Base-by-base conservation (phyloP, 1,140 invertebrate genomes). In the Penaeus japonicus region DNA sequence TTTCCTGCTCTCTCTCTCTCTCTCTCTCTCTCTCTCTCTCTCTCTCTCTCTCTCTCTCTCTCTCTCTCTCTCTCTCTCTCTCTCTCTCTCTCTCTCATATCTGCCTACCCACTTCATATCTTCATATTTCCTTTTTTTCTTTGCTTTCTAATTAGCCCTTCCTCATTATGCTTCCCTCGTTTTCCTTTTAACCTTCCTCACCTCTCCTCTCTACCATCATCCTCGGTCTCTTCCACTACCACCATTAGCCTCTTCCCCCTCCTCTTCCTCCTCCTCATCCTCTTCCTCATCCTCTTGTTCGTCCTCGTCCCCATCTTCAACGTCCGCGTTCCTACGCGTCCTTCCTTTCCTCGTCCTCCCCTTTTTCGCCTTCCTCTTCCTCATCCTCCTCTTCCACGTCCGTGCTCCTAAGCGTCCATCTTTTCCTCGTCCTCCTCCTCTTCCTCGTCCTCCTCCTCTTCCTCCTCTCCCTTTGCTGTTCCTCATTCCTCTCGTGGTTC, bases 31-130 rank as follows among this genome's bases (percentile, higher is more conserved):
- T 39, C 39, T 39, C 4, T 4, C 39, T 39, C 39, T 39, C 39
- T 39, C 39, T 39, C 39, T 77, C 1, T 77, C 75, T 77, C 75
- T 77, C 17, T 77, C 3, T 77, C 82, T 84, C 54, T 84, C 82
- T 84, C 80, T 82, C 32, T 82, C 80, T 82, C n/a, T 82, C 1
- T 82, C 80, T 82, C 80, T 82, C 62, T 80, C 79, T 80, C n/a
- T 84, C 82, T 73, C 82, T 24, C 82, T 73, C 54, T 84, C 20
- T 57, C 82, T 77, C 73, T 77, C 73, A 39, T 30, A 77, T n/a
- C 30, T 39, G 18, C 73, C 22, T 30, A 20, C 18, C 30, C 73
- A 35, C 73, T 5, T 22, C 39, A 15, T 30, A 1, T 32, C n/a
- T 30, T 22, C 7, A 73, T 39, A 18, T 39, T 77, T n/a, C 0